Conservation (phyloP, 1,140 invertebrate genomes). For the Marisa cornuarietis region DNA sequence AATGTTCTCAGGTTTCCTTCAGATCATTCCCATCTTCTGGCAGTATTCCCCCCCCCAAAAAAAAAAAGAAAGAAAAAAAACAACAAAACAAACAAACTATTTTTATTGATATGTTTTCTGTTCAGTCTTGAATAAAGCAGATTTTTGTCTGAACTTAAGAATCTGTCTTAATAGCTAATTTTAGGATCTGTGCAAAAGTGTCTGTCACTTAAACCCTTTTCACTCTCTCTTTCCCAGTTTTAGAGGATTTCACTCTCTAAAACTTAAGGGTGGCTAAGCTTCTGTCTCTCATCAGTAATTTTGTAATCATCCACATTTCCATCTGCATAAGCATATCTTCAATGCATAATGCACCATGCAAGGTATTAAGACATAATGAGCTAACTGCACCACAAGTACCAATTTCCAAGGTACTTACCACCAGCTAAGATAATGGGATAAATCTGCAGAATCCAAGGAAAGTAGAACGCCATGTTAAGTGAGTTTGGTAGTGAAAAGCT, state of each 20-base stretch:
- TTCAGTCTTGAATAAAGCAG: too few species aligned
- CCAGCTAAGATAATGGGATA: constrained; percentile 84
- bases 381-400: neutral
- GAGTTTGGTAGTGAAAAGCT: constrained; percentile 82
- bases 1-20: too few species aligned
- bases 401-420: constrained; percentile 51
- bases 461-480: constrained; percentile 88
- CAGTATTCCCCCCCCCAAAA: too few species aligned
- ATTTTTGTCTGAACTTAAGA: too few species aligned
- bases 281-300: neutral
- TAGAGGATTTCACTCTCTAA: neutral
- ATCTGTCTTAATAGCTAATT: too few species aligned
- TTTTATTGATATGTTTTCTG: too few species aligned
- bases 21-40: too few species aligned
- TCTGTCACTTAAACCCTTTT: too few species aligned
- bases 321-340: neutral
- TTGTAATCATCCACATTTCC: neutral
- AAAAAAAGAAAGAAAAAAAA: too few species aligned
- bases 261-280: neutral
- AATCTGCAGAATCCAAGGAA: constrained; percentile 80
- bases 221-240: neutral
- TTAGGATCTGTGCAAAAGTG: too few species aligned
- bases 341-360: neutral
- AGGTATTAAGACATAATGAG: neutral
- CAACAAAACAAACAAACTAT: too few species aligned